Evolutionary conservation across 1,140 invertebrate species (phyloP).

Genomic region (Phthorimaea operculella): DNA sequence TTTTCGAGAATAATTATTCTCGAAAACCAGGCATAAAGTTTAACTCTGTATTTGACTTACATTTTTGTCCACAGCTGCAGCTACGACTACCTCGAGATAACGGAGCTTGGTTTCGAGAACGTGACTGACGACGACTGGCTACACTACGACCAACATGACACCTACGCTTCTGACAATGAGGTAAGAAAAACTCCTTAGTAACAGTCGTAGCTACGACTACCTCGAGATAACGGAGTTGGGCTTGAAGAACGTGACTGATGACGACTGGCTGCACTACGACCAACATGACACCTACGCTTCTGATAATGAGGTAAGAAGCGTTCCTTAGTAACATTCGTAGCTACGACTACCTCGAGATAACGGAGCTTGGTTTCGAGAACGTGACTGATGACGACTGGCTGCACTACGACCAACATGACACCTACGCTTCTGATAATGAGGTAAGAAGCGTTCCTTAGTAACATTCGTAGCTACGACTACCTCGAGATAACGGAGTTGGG

Average conservation of each 20-base stretch:
- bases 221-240: slow-evolving; percentile 71
- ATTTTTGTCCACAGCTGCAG: slow-evolving; percentile 69
- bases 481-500: slow-evolving; percentile 71
- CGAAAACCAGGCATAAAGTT: too few species aligned
- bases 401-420: slow-evolving; percentile 34
- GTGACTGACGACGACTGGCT: slow-evolving; percentile 48
- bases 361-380: slow-evolving; percentile 56
- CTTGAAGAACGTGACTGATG: slow-evolving; percentile 43
- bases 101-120: slow-evolving; percentile 56
- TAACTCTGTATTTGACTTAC: too few species aligned
- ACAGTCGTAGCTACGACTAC: slow-evolving; percentile 79
- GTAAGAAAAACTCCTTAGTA: slow-evolving; percentile 16
- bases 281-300: slow-evolving; percentile 36
- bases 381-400: slow-evolving; percentile 48
- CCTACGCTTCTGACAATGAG: slow-evolving; percentile 41
- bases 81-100: slow-evolving; percentile 77
- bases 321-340: slow-evolving; percentile 37
- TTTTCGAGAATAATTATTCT: too few species aligned
- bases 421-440: slow-evolving; percentile 41
- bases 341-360: slow-evolving; percentile 77
- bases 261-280: slow-evolving; percentile 40
- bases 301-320: slow-evolving; percentile 40
- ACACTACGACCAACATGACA: slow-evolving; percentile 34
- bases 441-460: slow-evolving; percentile 16
- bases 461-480: slow-evolving; percentile 77